Evolutionary conservation across 2,888 invertebrate genomes (phyloP).

Genomic region (Brachynemurus nebulosus): DNA sequence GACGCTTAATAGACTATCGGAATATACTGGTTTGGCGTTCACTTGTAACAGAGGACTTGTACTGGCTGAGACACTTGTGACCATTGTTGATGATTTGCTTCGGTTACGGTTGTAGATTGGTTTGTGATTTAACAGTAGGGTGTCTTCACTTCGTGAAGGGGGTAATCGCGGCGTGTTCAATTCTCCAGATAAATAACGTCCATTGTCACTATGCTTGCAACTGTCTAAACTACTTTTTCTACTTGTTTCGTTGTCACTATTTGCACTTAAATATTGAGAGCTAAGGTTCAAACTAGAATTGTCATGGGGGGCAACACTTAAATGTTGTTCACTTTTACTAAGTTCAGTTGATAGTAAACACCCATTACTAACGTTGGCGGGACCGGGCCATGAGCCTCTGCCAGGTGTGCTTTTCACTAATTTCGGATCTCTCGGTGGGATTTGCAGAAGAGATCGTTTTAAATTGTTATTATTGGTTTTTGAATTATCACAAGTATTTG

Average conservation of each 20-base stretch:
- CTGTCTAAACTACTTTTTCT: conserved; percentile 29
- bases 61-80: conserved; percentile 47
- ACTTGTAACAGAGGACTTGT: conserved; percentile 55
- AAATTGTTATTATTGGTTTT: conserved; percentile 27
- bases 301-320: conserved; percentile 40
- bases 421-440: conserved; percentile 58
- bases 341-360: conserved; percentile 50
- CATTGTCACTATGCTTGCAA: conserved; percentile 22
- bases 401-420: conserved; percentile 63
- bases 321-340: conserved; percentile 72
- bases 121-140: conserved; percentile 34
- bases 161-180: conserved; percentile 40
- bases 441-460: conserved; percentile 46
- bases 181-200: conserved; percentile 17
- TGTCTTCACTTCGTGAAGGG: conserved; percentile 70
- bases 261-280: conserved; percentile 41
- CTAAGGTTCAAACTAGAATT: conserved; percentile 38
- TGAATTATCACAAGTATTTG: conserved; percentile 28
- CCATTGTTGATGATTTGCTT: conserved; percentile 31
- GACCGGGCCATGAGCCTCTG: conserved; percentile 77
- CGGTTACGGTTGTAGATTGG: conserved; percentile 27
- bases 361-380: conserved; percentile 32
- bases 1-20: conserved; percentile 48
- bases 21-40: conserved; percentile 37
- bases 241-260: conserved; percentile 29